Percentiles rank a stretch among this genome's conserved stretches.
phyloP scores from a whole-genome alignment of 2,888 invertebrate genomes.

The Lordiphosa fenestrarum region DNA sequence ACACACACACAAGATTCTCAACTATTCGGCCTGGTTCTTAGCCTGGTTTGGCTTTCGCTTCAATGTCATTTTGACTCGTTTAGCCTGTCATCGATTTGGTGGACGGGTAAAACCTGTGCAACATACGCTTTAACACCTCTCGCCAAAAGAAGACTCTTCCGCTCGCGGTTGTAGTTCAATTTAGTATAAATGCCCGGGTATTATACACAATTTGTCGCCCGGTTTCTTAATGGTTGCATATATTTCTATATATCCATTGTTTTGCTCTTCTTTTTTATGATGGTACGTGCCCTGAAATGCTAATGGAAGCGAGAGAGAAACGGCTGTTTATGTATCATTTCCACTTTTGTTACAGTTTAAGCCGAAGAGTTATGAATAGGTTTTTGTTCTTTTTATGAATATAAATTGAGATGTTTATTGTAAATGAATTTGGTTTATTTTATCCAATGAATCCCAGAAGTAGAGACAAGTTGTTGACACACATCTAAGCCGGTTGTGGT shows the following conservation, averaged over 20 bases:
- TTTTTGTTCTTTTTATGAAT: too few species aligned
- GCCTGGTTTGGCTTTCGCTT: slow-evolving; percentile 56
- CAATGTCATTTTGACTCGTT: slow-evolving; percentile 60
- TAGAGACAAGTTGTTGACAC: too few species aligned
- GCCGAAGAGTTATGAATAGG: too few species aligned
- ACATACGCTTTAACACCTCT: slow-evolving; percentile 11
- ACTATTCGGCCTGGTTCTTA: slow-evolving; percentile 58
- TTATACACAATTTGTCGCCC: slow-evolving; percentile 63
- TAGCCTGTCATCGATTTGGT: slow-evolving; percentile 64
- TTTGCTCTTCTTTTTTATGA: not conserved
- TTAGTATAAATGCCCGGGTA: slow-evolving; percentile 55
- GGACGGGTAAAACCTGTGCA: slow-evolving; percentile 51
- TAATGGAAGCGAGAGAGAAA: slow-evolving; percentile 27
- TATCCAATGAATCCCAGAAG: too few species aligned
- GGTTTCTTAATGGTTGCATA: slow-evolving; percentile 31
- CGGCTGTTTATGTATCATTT: too few species aligned
- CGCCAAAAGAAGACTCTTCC: not conserved
- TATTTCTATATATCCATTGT: slow-evolving; percentile 3
- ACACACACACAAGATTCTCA: slow-evolving; percentile 29
- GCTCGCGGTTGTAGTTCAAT: slow-evolving; percentile 32
- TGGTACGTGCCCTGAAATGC: slow-evolving; percentile 40
- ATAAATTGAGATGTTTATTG: too few species aligned
- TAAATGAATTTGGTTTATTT: too few species aligned
- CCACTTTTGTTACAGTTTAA: too few species aligned
- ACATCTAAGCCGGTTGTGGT: too few species aligned